A percentile compares a stretch with the other conserved stretches of the same genome.
Evolutionary conservation across 2,888 invertebrate genomes (phyloP).

Genomic region (Drosophila kokeensis): DNA sequence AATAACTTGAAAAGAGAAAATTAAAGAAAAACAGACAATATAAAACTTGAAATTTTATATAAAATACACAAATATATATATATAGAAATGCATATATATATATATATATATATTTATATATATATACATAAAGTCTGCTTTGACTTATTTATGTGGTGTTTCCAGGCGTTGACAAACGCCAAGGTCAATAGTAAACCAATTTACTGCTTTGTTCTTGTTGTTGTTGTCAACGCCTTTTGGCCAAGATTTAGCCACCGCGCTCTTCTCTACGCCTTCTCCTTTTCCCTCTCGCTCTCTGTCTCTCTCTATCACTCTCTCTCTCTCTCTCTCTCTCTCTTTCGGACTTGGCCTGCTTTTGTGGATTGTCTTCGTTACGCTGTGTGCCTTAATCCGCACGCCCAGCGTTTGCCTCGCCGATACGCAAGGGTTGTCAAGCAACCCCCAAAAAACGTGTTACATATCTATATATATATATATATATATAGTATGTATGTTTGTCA

Average conservation of each 20-base stretch:
- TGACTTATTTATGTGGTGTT: constrained; percentile 54
- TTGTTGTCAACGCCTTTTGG: constrained; percentile 55
- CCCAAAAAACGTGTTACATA: constrained; percentile 8
- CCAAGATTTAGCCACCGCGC: constrained; percentile 19
- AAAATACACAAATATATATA: constrained; percentile 1
- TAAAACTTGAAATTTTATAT: constrained; percentile 1
- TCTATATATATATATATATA: background rate
- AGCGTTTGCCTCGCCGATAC: constrained; percentile 55
- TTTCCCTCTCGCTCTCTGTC: background rate
- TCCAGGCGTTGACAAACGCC: constrained; percentile 59
- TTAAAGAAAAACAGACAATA: constrained; percentile 9
- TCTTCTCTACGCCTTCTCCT: background rate
- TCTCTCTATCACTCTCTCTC: background rate
- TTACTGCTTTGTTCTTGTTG: constrained; percentile 23
- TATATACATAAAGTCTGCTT: constrained; percentile 10
- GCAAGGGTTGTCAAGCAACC: constrained; percentile 65
- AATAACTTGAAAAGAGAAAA: background rate
- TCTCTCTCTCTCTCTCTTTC: background rate
- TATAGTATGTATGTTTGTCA: constrained; percentile 4
- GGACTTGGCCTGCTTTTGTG: constrained; percentile 1
- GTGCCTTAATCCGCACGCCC: constrained; percentile 70
- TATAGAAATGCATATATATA: background rate
- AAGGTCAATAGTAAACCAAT: constrained; percentile 71
- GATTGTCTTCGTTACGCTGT: constrained; percentile 49
- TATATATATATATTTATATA: background rate